Base-by-base conservation (phyloP, 2,888 invertebrate genomes). In the Dioctria rufipes region DNA sequence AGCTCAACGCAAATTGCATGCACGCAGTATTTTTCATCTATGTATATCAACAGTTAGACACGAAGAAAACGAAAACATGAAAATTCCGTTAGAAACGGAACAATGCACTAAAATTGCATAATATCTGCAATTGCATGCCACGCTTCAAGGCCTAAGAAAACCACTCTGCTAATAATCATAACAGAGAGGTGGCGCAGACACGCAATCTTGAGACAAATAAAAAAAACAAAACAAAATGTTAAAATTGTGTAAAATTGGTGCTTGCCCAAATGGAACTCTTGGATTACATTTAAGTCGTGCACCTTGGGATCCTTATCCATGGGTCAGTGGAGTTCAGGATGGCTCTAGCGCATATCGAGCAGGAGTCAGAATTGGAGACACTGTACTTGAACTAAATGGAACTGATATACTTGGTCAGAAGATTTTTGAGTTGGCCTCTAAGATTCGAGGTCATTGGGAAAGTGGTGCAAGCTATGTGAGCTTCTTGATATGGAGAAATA, bases 231-330 rank as follows among this genome's bases (percentile, higher is more conserved):
- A 25, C 25, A 25, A 25, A 73, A 88, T 88, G 88, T 84, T 88
- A 61, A 88, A 88, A 83, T 84, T 87, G 71, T 88, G 87, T 84
- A 87, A 86, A 83, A 86, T 88, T 67, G 85, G 85, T 71, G 87
- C 86, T 49, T 86, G 87, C 81, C 85, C 92, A 80, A 91, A 91
- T 2, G 92, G 91, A 81, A 92, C 92, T 4, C 91, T 94, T 67
- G 95, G 95, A 2, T 93, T 95, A 86, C 92, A 95, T 82, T 89
- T 95, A 79, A 94, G 93, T 4, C 91, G 94, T 83, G 94, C 94
- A 1, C 91, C 94, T 80, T 95, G 94, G 94, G 95, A 95, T 86
- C 94, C 95, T 0, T 95, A 95, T 88, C 95, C 95, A 2, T 95
- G 95, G 95, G 92, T 94, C 83, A 90, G 90, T 86, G 92, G 92